Evolutionary conservation across 2,888 invertebrate genomes (phyloP), one percentile per base, ranked within the genome.

Genomic region (Graphium colonna): DNA sequence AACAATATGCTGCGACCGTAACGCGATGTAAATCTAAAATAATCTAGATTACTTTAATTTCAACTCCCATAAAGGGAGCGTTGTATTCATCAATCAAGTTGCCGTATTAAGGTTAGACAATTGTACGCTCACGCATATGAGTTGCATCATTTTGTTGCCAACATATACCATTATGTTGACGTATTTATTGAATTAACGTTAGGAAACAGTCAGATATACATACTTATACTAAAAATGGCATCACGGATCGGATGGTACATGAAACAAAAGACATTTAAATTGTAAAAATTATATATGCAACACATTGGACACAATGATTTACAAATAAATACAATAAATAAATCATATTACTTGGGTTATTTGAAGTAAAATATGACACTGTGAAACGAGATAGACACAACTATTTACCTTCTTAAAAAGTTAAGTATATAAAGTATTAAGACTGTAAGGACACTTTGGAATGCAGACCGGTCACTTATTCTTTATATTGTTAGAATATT

Each of bases 191-290:
- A 43, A 53, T 39, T 43, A 40, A 28, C 12, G 28, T 13, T 52
- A 51, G 26, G 47, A 48, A 44, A 48, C 16, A 28, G 39, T 48
- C 51, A 33, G 2, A 10, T 59, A 80, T 85, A 84, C 83, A 74
- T 86, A 84, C 84, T 85, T 75, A 86, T 80, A 83, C 86, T 86
- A 82, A 62, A 77, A 68, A 74, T 78, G 79, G 74, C 81, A 73
- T 82, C 84, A 82, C 72, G 73, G 79, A 65, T 47, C 63, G 65
- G 65, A 73, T 71, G 73, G 83, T 87, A 87, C 86, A 87, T 87
- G 87, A 83, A 87, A 87, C 87, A 87, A 85, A 85, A 72, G 54
- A 54, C 15, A 42, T 45, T 36, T 26, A 54, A 15, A 53, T 31
- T 80, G 70, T 77, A 71, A 69, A 69, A 72, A 68, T 71, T 65